Percentiles rank a stretch among this genome's conserved stretches.
Evolutionary conservation across 2,888 invertebrate species (phyloP).

Genomic region (Cerceris rybyensis): DNA sequence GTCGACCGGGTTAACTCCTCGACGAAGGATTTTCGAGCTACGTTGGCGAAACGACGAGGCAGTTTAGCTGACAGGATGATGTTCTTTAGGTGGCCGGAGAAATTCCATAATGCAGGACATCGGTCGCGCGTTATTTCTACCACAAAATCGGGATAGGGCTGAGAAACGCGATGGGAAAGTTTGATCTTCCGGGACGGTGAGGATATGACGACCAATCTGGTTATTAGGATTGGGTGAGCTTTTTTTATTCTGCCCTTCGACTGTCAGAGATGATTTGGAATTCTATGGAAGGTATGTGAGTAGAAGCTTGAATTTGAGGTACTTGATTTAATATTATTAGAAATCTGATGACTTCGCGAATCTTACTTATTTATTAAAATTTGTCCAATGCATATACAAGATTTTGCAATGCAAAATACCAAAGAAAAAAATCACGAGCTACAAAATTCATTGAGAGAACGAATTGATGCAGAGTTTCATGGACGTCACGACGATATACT

Average conservation of each 20-base stretch:
- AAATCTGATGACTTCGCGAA: no score
- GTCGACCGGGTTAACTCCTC: conserved; percentile 3
- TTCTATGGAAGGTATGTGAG: no score
- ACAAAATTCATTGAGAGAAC: conserved; percentile 2
- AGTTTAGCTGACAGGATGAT: conserved; percentile 14
- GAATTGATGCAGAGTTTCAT: conserved; percentile 5
- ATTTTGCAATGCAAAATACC: no score
- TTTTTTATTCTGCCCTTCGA: no score
- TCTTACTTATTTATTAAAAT: no score
- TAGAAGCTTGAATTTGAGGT: no score
- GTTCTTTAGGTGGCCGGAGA: conserved; percentile 19
- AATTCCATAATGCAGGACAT: conserved; percentile 44
- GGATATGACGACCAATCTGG: not conserved
- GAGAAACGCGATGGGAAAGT: conserved; percentile 9
- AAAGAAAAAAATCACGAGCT: no score
- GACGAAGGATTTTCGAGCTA: conserved; percentile 27
- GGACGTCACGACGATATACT: conserved; percentile 16
- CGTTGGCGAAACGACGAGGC: not conserved
- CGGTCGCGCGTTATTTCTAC: conserved; percentile 29
- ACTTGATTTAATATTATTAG: no score
- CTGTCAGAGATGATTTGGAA: no score
- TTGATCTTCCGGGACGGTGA: not conserved
- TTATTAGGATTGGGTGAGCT: not conserved
- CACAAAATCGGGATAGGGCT: conserved; percentile 23
- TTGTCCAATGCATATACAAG: no score